Conservation (phyloP, 2,888 invertebrate species). For the Polydrusus cervinus region DNA sequence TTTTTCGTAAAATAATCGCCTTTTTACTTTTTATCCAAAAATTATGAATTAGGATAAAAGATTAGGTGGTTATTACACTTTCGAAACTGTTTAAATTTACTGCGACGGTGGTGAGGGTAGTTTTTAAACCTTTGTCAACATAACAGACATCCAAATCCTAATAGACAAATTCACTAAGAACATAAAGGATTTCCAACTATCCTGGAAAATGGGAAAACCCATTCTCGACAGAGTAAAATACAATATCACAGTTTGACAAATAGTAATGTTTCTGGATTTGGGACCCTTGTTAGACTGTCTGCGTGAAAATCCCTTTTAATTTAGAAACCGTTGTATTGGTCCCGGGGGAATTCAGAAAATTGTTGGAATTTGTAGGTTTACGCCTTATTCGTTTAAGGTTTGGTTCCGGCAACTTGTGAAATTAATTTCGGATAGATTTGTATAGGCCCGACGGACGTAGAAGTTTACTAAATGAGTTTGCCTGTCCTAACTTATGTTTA, state of each 20-base stretch:
- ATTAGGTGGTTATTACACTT: no score
- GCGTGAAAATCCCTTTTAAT: slow-evolving; percentile 28
- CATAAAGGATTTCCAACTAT: slow-evolving; percentile 8
- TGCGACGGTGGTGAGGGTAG: not conserved
- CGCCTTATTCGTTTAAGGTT: slow-evolving; percentile 20
- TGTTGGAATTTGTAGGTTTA: slow-evolving; percentile 17
- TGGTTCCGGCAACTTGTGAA: slow-evolving; percentile 20
- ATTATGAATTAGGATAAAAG: no score
- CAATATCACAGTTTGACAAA: slow-evolving; percentile 25
- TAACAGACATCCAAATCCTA: not conserved
- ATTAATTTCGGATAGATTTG: slow-evolving; percentile 21
- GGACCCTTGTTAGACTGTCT: slow-evolving; percentile 29
- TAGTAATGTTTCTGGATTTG: slow-evolving; percentile 24
- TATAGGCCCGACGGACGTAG: not conserved
- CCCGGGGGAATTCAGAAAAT: slow-evolving; percentile 14
- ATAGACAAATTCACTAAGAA: slow-evolving; percentile 1
- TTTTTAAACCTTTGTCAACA: not conserved
- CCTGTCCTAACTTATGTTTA: slow-evolving; percentile 11
- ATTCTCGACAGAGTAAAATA: slow-evolving; percentile 6
- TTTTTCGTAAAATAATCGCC: no score
- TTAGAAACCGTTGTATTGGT: slow-evolving; percentile 28
- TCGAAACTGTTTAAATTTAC: no score
- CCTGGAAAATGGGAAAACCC: not conserved
- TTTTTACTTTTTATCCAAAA: no score
- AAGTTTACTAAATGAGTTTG: slow-evolving; percentile 14